Evolutionary conservation across 2,113 vertebrate species (phyloP).

Genomic region (Tragulus kanchil): DNA sequence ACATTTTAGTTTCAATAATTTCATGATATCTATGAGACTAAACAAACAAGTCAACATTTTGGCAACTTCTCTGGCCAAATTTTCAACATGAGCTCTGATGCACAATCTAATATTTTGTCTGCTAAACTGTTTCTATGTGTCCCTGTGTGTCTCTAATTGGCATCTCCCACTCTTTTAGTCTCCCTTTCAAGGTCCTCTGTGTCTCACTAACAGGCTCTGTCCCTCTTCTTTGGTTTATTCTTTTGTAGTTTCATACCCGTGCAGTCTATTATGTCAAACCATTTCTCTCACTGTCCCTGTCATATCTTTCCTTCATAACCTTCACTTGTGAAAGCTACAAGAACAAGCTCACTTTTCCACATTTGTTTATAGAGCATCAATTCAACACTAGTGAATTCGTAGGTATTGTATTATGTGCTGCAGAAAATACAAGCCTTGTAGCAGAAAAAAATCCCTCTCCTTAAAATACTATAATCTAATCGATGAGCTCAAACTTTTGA

Average conservation of each 20-base stretch:
- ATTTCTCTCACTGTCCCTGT: not conserved
- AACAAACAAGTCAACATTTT: not conserved
- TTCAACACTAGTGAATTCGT: not conserved
- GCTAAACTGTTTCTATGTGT: not conserved
- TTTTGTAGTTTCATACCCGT: not conserved
- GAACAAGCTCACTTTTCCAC: not conserved
- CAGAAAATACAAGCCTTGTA: not conserved
- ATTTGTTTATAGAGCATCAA: not conserved
- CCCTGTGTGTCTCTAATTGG: not conserved
- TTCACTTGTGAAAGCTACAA: slow-evolving; percentile 3
- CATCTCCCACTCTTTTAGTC: not conserved
- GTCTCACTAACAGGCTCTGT: not conserved
- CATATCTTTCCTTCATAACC: not conserved
- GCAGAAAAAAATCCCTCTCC: not conserved
- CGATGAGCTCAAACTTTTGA: not conserved
- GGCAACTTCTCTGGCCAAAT: not conserved
- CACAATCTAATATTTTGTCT: not conserved
- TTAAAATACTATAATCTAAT: not conserved
- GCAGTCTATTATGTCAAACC: not conserved
- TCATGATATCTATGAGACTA: not conserved
- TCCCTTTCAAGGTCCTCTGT: too few relatives aligned
- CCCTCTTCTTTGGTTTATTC: not conserved
- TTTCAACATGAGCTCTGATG: not conserved
- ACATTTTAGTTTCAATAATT: not conserved
- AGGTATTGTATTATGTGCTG: not conserved